These are phyloP conservation scores for Pyrochroa serraticornis DNA, from an alignment of 2,888 invertebrate genomes.

Conservation along the genomic window DNA sequence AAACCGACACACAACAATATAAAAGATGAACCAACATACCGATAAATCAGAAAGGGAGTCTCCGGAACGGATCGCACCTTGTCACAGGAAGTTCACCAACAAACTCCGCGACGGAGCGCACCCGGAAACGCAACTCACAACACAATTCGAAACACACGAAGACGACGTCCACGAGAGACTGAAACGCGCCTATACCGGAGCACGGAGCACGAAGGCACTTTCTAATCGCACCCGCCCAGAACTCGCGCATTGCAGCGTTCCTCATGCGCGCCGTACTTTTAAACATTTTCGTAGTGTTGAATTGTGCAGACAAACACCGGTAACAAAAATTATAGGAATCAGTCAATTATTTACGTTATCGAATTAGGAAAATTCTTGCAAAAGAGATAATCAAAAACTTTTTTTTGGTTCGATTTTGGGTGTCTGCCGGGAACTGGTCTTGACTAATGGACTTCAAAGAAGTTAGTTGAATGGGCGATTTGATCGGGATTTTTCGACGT, in stretches of 20 bases:
- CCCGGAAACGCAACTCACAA: constrained; percentile 17
- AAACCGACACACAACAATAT: not conserved
- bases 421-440: constrained; percentile 1
- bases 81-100: constrained; percentile 19
- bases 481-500: constrained; percentile 1
- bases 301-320: not conserved
- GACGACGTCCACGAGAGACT: constrained; percentile 25
- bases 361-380: no score
- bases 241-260: constrained; percentile 38
- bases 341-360: no score
- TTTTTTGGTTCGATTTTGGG: no score
- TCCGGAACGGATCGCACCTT: constrained; percentile 16
- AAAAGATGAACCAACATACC: constrained; percentile 16
- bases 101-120: constrained; percentile 8
- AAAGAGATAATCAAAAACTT: no score
- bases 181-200: constrained; percentile 25
- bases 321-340: not conserved
- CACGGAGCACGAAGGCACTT: constrained; percentile 37
- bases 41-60: constrained; percentile 9
- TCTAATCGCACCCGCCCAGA: constrained; percentile 48
- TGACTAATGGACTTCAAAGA: not conserved
- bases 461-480: not conserved
- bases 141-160: constrained; percentile 1
- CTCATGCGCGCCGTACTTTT: constrained; percentile 26
- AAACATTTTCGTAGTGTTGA: constrained; percentile 15